Percentiles rank a stretch among this genome's conserved stretches.
These are phyloP conservation scores for Gallinago media DNA, from an alignment of 2,113 vertebrate genomes.

Conservation along the genomic window DNA sequence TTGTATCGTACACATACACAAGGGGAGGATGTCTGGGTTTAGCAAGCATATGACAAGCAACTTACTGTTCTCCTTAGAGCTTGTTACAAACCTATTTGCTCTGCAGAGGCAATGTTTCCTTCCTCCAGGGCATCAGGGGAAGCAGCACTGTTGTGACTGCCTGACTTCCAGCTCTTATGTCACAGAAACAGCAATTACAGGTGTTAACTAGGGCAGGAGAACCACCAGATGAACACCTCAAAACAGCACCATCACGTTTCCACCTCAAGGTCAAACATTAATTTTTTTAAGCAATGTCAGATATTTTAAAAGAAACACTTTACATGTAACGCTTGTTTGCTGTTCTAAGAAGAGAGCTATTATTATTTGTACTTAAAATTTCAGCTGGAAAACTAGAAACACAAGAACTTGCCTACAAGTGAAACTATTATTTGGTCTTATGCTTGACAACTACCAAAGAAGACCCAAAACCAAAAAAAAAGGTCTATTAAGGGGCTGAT, in stretches of 20 bases:
- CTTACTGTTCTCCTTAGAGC: background rate
- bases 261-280: background rate
- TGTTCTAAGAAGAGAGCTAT: background rate
- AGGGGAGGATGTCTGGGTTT: background rate
- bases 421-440: background rate
- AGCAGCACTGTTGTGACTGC: background rate
- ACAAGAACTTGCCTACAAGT: background rate
- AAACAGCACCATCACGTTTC: background rate
- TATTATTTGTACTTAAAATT: background rate
- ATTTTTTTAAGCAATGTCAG: background rate
- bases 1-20: background rate
- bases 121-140: background rate
- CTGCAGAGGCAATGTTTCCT: background rate
- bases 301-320: background rate
- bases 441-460: background rate
- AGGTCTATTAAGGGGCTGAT: fast-evolving
- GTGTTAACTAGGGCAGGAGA: background rate
- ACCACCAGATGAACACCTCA: background rate
- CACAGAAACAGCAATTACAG: background rate
- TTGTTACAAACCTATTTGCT: background rate
- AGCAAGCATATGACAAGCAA: background rate
- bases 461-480: background rate
- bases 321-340: background rate
- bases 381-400: background rate
- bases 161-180: background rate